These are phyloP conservation scores for Eledona agricola DNA, from an alignment of 2,888 invertebrate genomes.

Conservation along the genomic window DNA sequence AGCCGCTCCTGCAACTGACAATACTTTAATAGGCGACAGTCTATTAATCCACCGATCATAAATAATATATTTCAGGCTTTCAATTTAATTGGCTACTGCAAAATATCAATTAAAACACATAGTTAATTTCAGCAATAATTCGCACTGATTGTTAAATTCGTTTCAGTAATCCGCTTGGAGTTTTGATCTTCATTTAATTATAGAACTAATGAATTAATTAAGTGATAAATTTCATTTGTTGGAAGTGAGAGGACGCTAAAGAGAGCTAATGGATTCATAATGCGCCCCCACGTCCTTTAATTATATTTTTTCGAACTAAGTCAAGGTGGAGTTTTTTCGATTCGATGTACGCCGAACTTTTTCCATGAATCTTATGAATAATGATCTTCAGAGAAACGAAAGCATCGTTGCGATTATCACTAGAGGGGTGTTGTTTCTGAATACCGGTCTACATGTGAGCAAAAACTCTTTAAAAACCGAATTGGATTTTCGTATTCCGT, in stretches of 20 bases:
- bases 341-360: slow-evolving; percentile 4
- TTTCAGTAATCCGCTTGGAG: slow-evolving; percentile 6
- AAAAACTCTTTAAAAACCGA: no score
- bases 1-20: no score
- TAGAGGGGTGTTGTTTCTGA: no score
- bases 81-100: background rate
- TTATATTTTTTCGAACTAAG: slow-evolving; percentile 3
- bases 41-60: no score
- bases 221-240: slow-evolving; percentile 21
- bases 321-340: slow-evolving; percentile 10
- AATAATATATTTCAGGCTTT: background rate
- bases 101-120: slow-evolving; percentile 4
- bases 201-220: slow-evolving; percentile 20
- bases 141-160: no score
- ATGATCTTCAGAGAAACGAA: slow-evolving; percentile 20
- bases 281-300: slow-evolving; percentile 18
- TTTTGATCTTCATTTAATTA: slow-evolving; percentile 26
- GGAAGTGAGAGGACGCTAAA: slow-evolving; percentile 3
- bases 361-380: slow-evolving; percentile 27
- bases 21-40: no score
- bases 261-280: slow-evolving; percentile 28
- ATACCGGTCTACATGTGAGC: no score
- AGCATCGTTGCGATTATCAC: no score
- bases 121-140: no score
- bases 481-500: no score